Conservation (phyloP, 2,113 vertebrate species). For the Chaenogobius annularis region DNA sequence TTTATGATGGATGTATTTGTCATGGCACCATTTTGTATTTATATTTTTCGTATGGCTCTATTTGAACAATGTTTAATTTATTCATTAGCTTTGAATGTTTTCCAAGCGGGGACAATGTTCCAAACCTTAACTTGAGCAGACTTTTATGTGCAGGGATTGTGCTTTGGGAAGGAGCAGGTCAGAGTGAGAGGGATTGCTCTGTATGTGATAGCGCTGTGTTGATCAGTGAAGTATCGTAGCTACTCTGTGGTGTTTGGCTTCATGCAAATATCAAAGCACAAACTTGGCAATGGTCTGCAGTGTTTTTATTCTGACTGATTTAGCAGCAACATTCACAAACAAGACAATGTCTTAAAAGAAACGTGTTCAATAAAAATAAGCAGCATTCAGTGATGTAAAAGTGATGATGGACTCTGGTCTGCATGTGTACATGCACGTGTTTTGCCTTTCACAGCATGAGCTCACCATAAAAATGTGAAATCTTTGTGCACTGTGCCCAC, state of each 20-base stretch:
- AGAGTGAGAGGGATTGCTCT: constrained; percentile 45
- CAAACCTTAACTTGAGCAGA: constrained; percentile 6
- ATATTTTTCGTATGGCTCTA: constrained; percentile 45
- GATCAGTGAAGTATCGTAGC: constrained; percentile 61
- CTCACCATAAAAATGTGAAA: constrained; percentile 51
- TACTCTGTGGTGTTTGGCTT: constrained; percentile 63
- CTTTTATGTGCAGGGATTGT: not conserved
- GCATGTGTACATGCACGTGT: constrained; percentile 38
- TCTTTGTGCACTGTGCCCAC: constrained; percentile 29
- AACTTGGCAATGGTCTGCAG: constrained; percentile 36
- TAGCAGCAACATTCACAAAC: constrained; percentile 33
- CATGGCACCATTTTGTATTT: constrained; percentile 62
- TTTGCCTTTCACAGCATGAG: constrained; percentile 48
- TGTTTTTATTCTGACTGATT: constrained; percentile 42
- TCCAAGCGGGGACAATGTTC: constrained; percentile 42
- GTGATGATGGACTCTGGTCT: constrained; percentile 39
- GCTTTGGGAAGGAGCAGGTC: constrained; percentile 9
- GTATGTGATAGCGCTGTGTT: constrained; percentile 59
- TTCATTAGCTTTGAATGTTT: constrained; percentile 51
- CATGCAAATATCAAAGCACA: constrained; percentile 60
- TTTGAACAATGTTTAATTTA: constrained; percentile 42
- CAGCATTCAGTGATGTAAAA: constrained; percentile 53
- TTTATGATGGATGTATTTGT: constrained; percentile 69
- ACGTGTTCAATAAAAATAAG: constrained; percentile 64
- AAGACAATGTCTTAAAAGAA: constrained; percentile 49